Evolutionary conservation across 1,140 invertebrate genomes (phyloP), one percentile per base, ranked within the genome.

Genomic region (Macrotrachela quadricornifera): DNA sequence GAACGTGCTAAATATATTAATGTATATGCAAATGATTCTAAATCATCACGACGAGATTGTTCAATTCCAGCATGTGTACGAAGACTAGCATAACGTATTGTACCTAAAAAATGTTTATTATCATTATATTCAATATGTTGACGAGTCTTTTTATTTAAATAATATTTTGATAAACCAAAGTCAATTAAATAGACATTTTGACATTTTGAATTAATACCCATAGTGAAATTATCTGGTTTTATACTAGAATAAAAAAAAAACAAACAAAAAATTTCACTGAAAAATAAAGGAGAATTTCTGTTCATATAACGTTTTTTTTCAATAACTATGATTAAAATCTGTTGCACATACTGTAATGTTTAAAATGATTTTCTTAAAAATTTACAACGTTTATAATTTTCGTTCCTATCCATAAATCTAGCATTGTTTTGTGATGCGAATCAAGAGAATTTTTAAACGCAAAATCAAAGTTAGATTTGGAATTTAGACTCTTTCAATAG

Each of bases 51-150:
- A 12, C 61, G 48, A 44, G 58, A 72, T 50, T 73, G 69, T 56
- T 62, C 61, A 49, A 55, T 56, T 38, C 92, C 92, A 77, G 95
- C 80, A 78, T 99, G 92, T 65, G 91, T 96, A 72, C 96, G 96
- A 70, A 97, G 96, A 71, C 88, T 95, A 91, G 96, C 97, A 73
- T 99, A 97, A 72, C 92, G 80, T 61, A 91, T 90, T 59, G 92
- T 79, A 38, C 77, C 78, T 51, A 91, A 96, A 62, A 97, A 77
- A 69, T 86, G 92, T 75, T 97, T 96, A 76, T 96, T 90, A 78
- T 97, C 91, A 78, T 88, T 82, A 75, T 96, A 97, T 61, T 91
- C 88, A 78, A 97, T 97, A 77, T 97, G 92, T 76, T 94, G 94
- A 77, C 94, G 69, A 53, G 71, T 70, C 43, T 68, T 57, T 17